Percentiles rank a stretch among this genome's conserved stretches.
phyloP scores from a whole-genome alignment of 2,113 vertebrate species.

The Lontra canadensis region DNA sequence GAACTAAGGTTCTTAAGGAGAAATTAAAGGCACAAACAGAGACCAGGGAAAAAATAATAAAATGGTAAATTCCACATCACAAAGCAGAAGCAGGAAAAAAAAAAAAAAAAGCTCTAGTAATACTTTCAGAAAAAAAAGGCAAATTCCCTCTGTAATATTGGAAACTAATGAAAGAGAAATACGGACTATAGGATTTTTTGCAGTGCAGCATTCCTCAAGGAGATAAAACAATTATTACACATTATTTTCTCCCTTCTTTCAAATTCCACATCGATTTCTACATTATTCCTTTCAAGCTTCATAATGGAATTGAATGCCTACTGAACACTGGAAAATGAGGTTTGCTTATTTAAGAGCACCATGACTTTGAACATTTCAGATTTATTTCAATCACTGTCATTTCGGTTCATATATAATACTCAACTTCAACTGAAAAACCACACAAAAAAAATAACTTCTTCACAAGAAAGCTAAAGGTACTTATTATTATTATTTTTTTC shows the following conservation, averaged over 20 bases:
- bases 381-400: background rate
- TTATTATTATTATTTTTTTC: background rate
- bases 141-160: background rate
- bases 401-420: background rate
- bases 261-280: conserved; percentile 27
- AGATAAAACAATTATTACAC: conserved; percentile 36
- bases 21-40: background rate
- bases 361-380: background rate
- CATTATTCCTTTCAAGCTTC: conserved; percentile 39
- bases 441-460: background rate
- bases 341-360: background rate
- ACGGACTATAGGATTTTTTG: background rate
- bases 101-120: background rate
- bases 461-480: background rate
- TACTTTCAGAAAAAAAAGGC: background rate
- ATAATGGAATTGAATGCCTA: background rate
- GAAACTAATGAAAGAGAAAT: conserved; percentile 44
- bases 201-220: background rate
- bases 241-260: conserved; percentile 34
- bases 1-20: background rate
- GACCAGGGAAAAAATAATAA: background rate
- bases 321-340: background rate
- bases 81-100: background rate
- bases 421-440: conserved; percentile 45
- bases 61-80: background rate